Base-by-base conservation (phyloP, 1,140 invertebrate genomes). In the Sitophilus oryzae region DNA sequence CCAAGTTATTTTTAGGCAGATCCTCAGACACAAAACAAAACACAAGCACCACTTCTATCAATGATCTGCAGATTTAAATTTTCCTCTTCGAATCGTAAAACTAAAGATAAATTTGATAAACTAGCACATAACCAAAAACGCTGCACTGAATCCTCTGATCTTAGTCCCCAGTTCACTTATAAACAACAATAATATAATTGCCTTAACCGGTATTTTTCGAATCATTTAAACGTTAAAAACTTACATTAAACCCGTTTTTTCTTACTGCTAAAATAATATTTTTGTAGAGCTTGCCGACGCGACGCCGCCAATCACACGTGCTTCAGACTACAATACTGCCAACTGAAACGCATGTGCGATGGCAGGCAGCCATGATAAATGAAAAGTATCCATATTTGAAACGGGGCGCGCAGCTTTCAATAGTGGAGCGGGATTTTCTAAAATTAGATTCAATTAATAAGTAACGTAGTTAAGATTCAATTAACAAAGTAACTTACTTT, bases 251-350 rank as follows among this genome's bases (percentile, higher is more conserved):
- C 43, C 51, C 57, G 46, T 44, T 46, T 52, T 59, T 50, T 50
- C 40, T 35, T 40, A 44, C 42, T 19, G 19, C 25, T 60, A 60
- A 56, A 47, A 46, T 51, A 52, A 44, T 58, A 59, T 54, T 55
- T 57, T 55, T 15, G 47, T 30, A 47, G 52, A 62, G 52, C 58
- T 60, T 44, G 55, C 42, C 45, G 56, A 60, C 58, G 55, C 51
- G 52, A 57, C 23, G 34, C 56, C 53, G 38, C 47, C 54, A 49
- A 49, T 56, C 54, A 58, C 61, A 63, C 61, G 64, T 64, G 63
- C 67, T 66, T 67, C 67, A 69, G 52, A 56, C 63, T 46, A 59
- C 65, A 67, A 66, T 59, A 63, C 60, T 65, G 57, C 59, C 64
- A 63, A 65, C 60, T 37, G 45, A 10, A 34, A 46, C 52, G 48